Percentiles rank a stretch among this genome's conserved stretches.
Conservation (phyloP, 2,888 invertebrate genomes). For the Podotricha telesiphe region DNA sequence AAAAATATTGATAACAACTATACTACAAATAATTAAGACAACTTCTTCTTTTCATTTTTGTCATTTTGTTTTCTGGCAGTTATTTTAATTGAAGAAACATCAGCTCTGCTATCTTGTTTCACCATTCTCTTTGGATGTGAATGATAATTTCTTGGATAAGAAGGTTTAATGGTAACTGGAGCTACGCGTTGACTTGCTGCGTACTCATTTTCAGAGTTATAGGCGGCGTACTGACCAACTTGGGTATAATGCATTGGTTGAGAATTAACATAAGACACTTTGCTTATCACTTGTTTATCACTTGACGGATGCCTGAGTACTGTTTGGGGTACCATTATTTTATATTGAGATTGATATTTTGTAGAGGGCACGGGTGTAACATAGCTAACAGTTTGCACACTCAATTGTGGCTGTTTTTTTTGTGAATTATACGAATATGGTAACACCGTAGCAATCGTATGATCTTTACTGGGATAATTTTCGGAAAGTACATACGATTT, state of each 20-base stretch:
- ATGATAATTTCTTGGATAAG: conserved; percentile 72
- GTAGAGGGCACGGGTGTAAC: conserved; percentile 72
- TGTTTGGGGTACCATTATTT: conserved; percentile 76
- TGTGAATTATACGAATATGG: conserved; percentile 63
- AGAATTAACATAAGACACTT: conserved; percentile 73
- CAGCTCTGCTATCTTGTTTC: conserved; percentile 58
- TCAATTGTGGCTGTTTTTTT: conserved; percentile 52
- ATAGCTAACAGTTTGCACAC: conserved; percentile 70
- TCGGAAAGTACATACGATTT: conserved; percentile 74
- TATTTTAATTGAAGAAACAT: conserved; percentile 26
- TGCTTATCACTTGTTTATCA: no score
- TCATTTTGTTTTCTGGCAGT: conserved; percentile 38
- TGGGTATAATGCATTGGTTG: conserved; percentile 62
- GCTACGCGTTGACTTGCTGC: conserved; percentile 59
- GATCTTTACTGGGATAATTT: conserved; percentile 83
- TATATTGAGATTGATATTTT: conserved; percentile 71
- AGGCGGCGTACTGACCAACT: conserved; percentile 51
- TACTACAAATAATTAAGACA: conserved; percentile 31
- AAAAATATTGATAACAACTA: neutral
- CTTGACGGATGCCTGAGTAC: conserved; percentile 60
- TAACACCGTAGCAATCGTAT: conserved; percentile 82
- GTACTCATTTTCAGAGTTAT: conserved; percentile 66
- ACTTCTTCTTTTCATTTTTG: conserved; percentile 39
- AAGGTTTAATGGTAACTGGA: conserved; percentile 57
- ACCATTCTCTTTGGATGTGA: conserved; percentile 72